phyloP scores from a whole-genome alignment of 2,113 vertebrate genomes.

The Agapornis roseicollis region DNA sequence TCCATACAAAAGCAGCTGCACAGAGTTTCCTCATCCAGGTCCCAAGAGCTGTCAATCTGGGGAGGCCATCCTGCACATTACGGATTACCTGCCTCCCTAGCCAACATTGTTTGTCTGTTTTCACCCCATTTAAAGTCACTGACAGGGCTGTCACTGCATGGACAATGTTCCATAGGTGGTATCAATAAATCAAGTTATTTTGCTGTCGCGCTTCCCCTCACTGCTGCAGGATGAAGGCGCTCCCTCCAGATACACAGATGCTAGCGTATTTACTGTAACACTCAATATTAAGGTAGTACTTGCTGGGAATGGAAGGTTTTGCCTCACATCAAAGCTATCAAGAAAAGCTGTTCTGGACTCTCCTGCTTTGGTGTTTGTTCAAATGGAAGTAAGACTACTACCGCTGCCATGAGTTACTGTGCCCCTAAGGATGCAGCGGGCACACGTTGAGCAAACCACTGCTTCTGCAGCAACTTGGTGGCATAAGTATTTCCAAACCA shows the following conservation, averaged over 20 bases:
- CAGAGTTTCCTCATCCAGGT: constrained; percentile 42
- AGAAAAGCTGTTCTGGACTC: neutral
- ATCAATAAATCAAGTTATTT: constrained; percentile 15
- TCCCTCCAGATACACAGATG: neutral
- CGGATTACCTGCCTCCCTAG: neutral
- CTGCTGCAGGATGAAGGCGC: neutral
- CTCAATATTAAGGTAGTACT: neutral
- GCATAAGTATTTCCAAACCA: neutral
- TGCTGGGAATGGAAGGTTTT: neutral
- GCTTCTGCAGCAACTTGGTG: neutral
- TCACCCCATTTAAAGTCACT: neutral
- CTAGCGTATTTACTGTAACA: neutral
- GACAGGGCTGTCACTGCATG: neutral
- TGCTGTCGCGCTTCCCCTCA: neutral
- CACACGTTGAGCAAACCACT: neutral
- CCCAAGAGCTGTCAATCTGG: constrained; percentile 40
- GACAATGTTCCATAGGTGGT: neutral
- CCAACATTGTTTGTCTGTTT: neutral
- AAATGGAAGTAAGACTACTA: neutral
- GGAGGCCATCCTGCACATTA: constrained; percentile 29
- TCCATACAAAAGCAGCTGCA: constrained; percentile 61
- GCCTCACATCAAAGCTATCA: neutral
- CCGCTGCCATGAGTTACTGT: rapidly evolving
- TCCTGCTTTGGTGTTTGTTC: neutral
- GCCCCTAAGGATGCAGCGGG: neutral